phyloP scores from a whole-genome alignment of 37 sponge, comb jelly and placozoan genomes.

The Chondrilla cf. caribensis region DNA sequence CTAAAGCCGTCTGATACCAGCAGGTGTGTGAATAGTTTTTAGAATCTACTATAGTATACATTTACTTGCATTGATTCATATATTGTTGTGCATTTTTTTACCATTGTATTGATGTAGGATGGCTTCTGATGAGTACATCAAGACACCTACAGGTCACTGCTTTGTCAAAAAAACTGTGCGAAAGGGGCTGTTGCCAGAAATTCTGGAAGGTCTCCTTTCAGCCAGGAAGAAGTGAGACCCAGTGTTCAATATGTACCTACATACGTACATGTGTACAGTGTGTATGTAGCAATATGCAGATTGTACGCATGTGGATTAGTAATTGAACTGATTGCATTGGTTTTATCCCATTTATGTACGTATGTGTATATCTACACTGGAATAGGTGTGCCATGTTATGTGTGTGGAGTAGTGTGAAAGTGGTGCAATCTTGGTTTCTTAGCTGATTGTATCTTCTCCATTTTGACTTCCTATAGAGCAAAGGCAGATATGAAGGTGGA shows the following conservation, averaged over 20 bases:
- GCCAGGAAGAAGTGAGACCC: slow-evolving; percentile 93
- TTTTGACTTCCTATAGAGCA: slow-evolving; percentile 65
- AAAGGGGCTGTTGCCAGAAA: slow-evolving; percentile 82
- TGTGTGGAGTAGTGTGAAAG: too few species aligned
- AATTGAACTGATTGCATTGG: neutral
- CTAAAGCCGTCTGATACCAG: slow-evolving; percentile 58
- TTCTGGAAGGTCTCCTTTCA: slow-evolving; percentile 66
- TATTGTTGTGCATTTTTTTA: too few species aligned
- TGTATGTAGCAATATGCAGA: neutral
- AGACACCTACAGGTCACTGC: slow-evolving; percentile 88
- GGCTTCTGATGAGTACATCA: slow-evolving; percentile 87
- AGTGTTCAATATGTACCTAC: too few species aligned
- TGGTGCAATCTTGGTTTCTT: too few species aligned
- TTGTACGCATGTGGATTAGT: neutral
- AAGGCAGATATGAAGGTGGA: slow-evolving; percentile 90
- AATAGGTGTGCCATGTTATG: too few species aligned
- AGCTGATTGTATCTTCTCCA: too few species aligned
- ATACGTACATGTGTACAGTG: neutral
- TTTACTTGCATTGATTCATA: too few species aligned
- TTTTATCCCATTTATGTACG: neutral
- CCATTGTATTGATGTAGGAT: too few species aligned
- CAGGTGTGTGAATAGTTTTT: neutral
- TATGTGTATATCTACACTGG: too few species aligned
- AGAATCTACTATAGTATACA: too few species aligned
- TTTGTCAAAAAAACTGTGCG: slow-evolving; percentile 78